phyloP scores from a whole-genome alignment of 2,888 invertebrate genomes.

The Eutolmus rufibarbis region DNA sequence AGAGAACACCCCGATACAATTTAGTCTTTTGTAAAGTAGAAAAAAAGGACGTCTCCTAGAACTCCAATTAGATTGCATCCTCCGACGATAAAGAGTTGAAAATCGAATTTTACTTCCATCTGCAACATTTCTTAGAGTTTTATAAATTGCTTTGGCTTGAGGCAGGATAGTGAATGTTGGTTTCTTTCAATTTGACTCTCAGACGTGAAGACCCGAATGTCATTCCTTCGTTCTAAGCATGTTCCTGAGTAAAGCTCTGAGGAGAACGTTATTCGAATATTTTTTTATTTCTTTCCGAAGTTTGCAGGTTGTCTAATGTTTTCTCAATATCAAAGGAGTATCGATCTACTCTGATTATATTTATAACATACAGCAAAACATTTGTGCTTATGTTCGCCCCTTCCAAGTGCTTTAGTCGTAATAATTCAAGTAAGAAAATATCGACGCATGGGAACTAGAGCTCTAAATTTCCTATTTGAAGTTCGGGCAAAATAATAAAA shows the following conservation, averaged over 20 bases:
- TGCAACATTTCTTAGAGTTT: constrained; percentile 36
- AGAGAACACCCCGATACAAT: background rate
- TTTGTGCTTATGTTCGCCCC: background rate
- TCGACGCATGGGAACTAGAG: background rate
- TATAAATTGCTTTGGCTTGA: constrained; percentile 39
- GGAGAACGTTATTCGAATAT: background rate
- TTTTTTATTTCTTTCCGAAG: background rate
- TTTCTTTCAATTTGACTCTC: background rate
- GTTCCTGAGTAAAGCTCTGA: background rate
- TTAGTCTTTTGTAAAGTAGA: background rate
- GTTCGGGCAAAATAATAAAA: background rate
- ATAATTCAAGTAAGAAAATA: background rate
- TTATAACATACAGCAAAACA: constrained; percentile 23
- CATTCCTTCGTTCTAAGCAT: constrained; percentile 2
- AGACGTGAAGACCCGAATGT: background rate
- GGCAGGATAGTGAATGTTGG: constrained; percentile 23
- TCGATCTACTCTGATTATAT: constrained; percentile 29
- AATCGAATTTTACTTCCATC: constrained; percentile 40
- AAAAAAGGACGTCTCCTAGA: background rate
- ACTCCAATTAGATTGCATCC: constrained; percentile 37
- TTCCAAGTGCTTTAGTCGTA: background rate
- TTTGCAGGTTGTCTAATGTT: constrained; percentile 1
- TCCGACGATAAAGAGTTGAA: constrained; percentile 35
- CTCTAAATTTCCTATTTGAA: background rate
- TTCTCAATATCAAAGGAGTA: constrained; percentile 19